Evolutionary conservation across 1,140 invertebrate species (phyloP), one percentile per base, ranked within the genome.

Genomic region (Kradibia gibbosae): DNA sequence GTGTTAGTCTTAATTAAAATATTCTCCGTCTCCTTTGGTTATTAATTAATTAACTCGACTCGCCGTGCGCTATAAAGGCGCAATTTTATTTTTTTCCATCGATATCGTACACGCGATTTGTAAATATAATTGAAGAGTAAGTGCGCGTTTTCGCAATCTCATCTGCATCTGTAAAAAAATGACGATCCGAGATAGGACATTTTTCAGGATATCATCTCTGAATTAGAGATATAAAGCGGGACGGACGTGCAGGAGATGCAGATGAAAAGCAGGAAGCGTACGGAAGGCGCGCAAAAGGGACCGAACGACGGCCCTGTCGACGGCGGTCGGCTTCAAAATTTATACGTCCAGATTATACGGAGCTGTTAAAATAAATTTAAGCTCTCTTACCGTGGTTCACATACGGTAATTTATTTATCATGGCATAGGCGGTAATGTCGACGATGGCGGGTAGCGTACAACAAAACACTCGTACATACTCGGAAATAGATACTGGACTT

Each of bases 291-390:
- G 22, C n/a, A 34, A 82, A 80, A 85, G 73, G 82, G 81, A 39
- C 45, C 31, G 36, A 57, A 67, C 62, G 20, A 39, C 34, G 34
- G n/a, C 39, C 65, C 36, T 45, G 65, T 11, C 36, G 42, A 45
- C 57, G 36, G 73, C 75, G 65, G 70, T 62, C 83, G 71, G 78
- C 48, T 60, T 50, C 84, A 84, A 85, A 88, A 89, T 88, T 86
- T 86, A 87, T 87, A 85, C 83, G 84, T 82, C 57, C 81, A 79
- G 80, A 87, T 89, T 87, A 86, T 85, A 85, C 77, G 83, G 83
- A 80, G 85, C 77, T 79, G 87, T 88, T 86, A 85, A 88, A 88
- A 88, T 88, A 87, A 88, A 71, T 89, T 81, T 87, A 85, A 87
- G 86, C 86, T 86, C 85, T 84, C 85, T 85, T 86, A 85, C 85